These are phyloP conservation scores for Stegophylla sp. DNA, from an alignment of 2,888 invertebrate species.

Conservation along the genomic window DNA sequence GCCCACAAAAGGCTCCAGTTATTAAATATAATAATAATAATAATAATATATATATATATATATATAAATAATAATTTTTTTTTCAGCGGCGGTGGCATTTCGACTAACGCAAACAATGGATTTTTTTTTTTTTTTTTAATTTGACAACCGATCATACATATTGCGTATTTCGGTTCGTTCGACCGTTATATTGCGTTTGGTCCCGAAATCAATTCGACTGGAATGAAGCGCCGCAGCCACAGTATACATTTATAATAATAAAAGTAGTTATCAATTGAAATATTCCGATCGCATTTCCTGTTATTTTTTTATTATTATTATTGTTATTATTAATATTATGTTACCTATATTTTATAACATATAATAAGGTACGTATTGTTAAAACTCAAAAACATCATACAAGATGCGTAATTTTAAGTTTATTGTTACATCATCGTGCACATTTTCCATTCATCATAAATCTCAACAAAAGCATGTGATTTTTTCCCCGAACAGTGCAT, in stretches of 20 bases:
- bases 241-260: constrained; percentile 34
- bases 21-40: constrained; percentile 46
- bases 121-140: constrained; percentile 47
- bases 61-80: constrained; percentile 34
- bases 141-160: constrained; percentile 58
- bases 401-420: neutral
- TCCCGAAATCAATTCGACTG: constrained; percentile 42
- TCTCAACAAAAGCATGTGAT: neutral
- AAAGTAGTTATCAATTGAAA: constrained; percentile 47
- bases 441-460: constrained; percentile 1
- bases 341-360: neutral
- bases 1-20: constrained; percentile 42
- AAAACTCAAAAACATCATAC: constrained; percentile 12
- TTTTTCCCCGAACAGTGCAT: neutral
- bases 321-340: too few species aligned
- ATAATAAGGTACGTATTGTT: constrained; percentile 4
- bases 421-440: constrained; percentile 42
- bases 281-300: constrained; percentile 46
- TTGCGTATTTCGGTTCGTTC: constrained; percentile 57
- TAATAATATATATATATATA: constrained; percentile 8
- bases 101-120: constrained; percentile 34
- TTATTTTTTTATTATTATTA: constrained; percentile 14
- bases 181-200: constrained; percentile 52
- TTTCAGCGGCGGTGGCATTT: constrained; percentile 30
- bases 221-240: constrained; percentile 50